Evolutionary conservation across 2,113 vertebrate species (phyloP).

Genomic region (Neopipo cinnamomea): DNA sequence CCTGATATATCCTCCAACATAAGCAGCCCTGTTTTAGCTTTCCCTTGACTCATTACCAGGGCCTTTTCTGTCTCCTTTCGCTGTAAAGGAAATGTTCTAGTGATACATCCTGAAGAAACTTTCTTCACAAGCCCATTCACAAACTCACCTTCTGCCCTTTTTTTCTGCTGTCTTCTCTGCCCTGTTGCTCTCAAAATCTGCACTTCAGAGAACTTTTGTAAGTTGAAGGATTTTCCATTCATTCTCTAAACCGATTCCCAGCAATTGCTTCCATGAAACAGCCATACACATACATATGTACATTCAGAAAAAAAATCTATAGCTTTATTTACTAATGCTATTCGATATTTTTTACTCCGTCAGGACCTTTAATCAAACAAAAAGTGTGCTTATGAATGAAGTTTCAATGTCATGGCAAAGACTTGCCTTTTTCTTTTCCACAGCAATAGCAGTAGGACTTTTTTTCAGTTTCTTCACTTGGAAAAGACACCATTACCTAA

Average conservation of each 20-base stretch:
- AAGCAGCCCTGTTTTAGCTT: not conserved
- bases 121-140: not conserved
- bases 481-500: slow-evolving; percentile 58
- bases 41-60: not conserved
- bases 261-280: not conserved
- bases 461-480: slow-evolving; percentile 20
- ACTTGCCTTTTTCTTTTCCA: not conserved
- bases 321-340: not conserved
- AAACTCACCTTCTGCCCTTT: not conserved
- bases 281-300: too few relatives aligned
- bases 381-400: not conserved
- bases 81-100: not conserved
- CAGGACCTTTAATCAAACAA: not conserved
- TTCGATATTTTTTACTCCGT: not conserved
- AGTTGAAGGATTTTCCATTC: not conserved
- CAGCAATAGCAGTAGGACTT: not conserved
- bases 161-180: not conserved
- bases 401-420: not conserved
- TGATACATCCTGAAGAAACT: not conserved
- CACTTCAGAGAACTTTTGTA: not conserved
- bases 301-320: not conserved
- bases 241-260: not conserved
- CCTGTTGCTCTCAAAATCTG: not conserved
- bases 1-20: not conserved
- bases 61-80: not conserved